These are phyloP conservation scores for Rhyacophila brunnea DNA, from an alignment of 1,140 invertebrate genomes.

Conservation along the genomic window DNA sequence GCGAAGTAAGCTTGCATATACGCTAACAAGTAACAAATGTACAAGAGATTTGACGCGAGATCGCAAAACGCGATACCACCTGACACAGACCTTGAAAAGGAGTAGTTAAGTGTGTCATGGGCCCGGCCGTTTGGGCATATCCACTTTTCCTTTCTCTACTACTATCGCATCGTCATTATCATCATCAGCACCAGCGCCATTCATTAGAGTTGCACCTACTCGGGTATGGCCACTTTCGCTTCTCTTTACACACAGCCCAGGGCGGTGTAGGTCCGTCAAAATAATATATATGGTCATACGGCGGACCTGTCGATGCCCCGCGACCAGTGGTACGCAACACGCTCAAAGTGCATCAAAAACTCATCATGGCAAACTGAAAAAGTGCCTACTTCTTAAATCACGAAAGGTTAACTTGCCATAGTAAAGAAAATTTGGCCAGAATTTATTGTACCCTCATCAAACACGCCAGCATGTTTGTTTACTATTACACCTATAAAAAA, in stretches of 20 bases:
- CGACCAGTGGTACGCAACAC: neutral
- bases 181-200: slow-evolving; percentile 16
- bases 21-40: too few relatives aligned
- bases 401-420: too few relatives aligned
- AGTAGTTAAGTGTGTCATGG: slow-evolving; percentile 23
- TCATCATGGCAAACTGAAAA: too few relatives aligned
- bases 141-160: slow-evolving; percentile 34
- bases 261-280: slow-evolving; percentile 11
- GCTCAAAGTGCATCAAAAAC: too few relatives aligned
- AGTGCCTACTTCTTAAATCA: too few relatives aligned
- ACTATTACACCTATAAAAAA: too few relatives aligned
- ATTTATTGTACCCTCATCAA: too few relatives aligned
- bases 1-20: too few relatives aligned
- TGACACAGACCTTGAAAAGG: slow-evolving; percentile 34
- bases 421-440: too few relatives aligned
- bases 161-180: slow-evolving; percentile 5
- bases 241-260: slow-evolving; percentile 7
- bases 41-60: neutral
- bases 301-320: neutral
- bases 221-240: slow-evolving; percentile 27
- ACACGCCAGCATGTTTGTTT: too few relatives aligned
- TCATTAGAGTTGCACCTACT: slow-evolving; percentile 18
- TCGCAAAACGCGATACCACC: slow-evolving; percentile 6
- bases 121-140: slow-evolving; percentile 18
- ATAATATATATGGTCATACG: slow-evolving; percentile 10